These are phyloP conservation scores for Podarcis raffonei DNA, from an alignment of 2,113 vertebrate species.

Conservation along the genomic window DNA sequence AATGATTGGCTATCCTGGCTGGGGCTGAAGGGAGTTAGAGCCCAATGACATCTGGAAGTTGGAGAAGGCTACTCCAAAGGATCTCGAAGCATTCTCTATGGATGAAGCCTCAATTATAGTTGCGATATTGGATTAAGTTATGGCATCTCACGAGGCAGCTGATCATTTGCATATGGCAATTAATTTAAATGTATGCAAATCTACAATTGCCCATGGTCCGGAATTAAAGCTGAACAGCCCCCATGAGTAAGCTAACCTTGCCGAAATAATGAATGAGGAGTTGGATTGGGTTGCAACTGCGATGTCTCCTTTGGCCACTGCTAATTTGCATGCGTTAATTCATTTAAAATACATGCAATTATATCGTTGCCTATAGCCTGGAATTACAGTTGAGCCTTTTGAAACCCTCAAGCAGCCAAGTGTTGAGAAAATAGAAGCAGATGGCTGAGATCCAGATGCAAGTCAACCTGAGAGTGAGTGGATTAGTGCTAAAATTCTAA, in stretches of 20 bases:
- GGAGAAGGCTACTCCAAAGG: too few species aligned
- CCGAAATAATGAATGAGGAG: background rate
- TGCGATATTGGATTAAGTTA: background rate
- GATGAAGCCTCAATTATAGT: background rate
- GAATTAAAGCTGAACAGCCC: background rate
- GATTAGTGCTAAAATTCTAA: slow-evolving; percentile 4
- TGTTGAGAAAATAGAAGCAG: slow-evolving; percentile 1
- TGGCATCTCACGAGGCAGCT: background rate
- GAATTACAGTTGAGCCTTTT: background rate
- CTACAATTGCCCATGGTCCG: background rate
- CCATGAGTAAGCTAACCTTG: background rate
- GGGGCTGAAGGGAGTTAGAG: background rate
- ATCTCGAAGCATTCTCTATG: background rate
- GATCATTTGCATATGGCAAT: background rate
- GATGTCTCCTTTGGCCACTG: background rate
- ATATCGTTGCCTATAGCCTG: background rate
- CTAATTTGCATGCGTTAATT: slow-evolving; percentile 1
- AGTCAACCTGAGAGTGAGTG: slow-evolving; percentile 4
- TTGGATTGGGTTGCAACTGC: background rate
- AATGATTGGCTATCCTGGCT: background rate
- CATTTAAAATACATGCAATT: background rate
- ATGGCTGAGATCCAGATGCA: slow-evolving; percentile 4
- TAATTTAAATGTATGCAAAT: background rate
- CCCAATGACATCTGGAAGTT: background rate
- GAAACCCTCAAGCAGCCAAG: background rate